Percentiles rank a stretch among this genome's conserved stretches.
Evolutionary conservation across 1,140 invertebrate genomes (phyloP).

Genomic region (Bombus pascuorum): DNA sequence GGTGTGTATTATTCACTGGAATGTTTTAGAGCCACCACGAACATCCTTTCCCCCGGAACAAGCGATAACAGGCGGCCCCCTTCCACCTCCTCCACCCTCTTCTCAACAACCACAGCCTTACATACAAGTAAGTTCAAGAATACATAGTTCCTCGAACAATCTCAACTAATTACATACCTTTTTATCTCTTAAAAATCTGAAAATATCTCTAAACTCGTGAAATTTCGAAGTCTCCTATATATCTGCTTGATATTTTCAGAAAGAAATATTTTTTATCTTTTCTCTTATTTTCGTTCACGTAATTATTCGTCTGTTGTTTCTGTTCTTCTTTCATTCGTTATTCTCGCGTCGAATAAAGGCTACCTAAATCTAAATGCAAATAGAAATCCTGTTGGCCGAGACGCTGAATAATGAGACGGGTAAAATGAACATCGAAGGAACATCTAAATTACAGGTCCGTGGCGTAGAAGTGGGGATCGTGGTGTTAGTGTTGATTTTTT

Average conservation of each 20-base stretch:
- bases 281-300: too few species aligned
- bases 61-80: constrained; percentile 81
- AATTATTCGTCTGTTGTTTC: too few species aligned
- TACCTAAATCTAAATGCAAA: background rate
- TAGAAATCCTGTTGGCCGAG: background rate
- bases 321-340: background rate
- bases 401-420: background rate
- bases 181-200: too few species aligned
- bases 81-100: constrained; percentile 76
- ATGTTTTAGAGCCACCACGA: constrained; percentile 86
- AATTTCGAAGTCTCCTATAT: background rate
- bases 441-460: constrained; percentile 85
- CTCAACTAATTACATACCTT: background rate
- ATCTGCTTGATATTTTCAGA: background rate
- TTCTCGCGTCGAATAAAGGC: too few species aligned
- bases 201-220: too few species aligned
- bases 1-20: background rate
- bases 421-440: background rate
- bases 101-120: constrained; percentile 78
- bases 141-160: background rate
- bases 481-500: constrained; percentile 91
- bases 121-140: constrained; percentile 72
- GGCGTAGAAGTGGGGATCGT: constrained; percentile 95
- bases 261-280: background rate
- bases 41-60: constrained; percentile 88